Evolutionary conservation across 2,888 invertebrate species (phyloP).

Genomic region (Microctonus aethiopoides): DNA sequence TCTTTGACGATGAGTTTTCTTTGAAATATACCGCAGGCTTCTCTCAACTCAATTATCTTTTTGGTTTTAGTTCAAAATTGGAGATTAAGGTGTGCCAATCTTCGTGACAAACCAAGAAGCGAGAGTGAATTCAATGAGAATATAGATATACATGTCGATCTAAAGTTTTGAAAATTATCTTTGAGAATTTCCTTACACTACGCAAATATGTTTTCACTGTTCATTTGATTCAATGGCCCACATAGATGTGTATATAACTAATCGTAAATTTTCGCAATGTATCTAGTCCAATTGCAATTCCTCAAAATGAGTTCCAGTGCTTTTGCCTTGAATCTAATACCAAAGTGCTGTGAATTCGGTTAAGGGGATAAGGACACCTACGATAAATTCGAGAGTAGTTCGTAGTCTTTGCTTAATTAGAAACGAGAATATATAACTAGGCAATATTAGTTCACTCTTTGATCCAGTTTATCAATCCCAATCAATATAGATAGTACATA

Average conservation of each 20-base stretch:
- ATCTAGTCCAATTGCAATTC: slow-evolving; percentile 49
- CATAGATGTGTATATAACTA: too few relatives aligned
- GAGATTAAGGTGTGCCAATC: slow-evolving; percentile 1
- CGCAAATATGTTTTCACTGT: too few relatives aligned
- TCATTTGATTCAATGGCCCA: too few relatives aligned
- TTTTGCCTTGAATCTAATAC: neutral
- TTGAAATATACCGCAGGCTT: slow-evolving; percentile 13
- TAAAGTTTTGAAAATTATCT: too few relatives aligned
- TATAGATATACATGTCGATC: too few relatives aligned
- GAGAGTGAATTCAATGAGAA: too few relatives aligned
- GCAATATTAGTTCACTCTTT: slow-evolving; percentile 15
- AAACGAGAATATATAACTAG: slow-evolving; percentile 30
- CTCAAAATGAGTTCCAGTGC: slow-evolving; percentile 27
- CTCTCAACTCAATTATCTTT: slow-evolving; percentile 3
- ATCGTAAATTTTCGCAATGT: slow-evolving; percentile 53
- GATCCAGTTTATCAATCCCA: slow-evolving; percentile 32
- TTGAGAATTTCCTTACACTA: too few relatives aligned
- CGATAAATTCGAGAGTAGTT: neutral
- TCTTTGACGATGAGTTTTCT: slow-evolving; percentile 29
- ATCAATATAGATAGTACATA: slow-evolving; percentile 25
- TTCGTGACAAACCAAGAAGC: neutral
- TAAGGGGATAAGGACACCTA: neutral
- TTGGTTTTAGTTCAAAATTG: neutral
- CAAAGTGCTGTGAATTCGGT: slow-evolving; percentile 7
- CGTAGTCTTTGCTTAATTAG: slow-evolving; percentile 35